Evolutionary conservation across 2,113 vertebrate species (phyloP).

Genomic region (Oncorhynchus gorbuscha): DNA sequence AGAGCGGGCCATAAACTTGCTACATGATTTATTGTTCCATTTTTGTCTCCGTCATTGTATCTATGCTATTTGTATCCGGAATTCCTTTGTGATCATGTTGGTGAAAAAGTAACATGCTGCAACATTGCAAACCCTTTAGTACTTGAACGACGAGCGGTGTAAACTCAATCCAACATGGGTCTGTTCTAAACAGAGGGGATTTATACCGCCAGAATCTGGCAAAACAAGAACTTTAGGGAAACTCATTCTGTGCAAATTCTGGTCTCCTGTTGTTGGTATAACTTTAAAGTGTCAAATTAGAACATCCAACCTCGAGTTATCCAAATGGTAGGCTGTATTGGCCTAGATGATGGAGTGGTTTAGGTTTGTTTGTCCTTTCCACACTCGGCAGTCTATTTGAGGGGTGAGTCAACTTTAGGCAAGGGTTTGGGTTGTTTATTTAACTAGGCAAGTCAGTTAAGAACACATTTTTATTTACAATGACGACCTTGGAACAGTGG

Average conservation of each 20-base stretch:
- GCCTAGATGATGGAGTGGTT: constrained; percentile 51
- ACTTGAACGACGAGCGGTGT: constrained; percentile 4
- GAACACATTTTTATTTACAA: no score
- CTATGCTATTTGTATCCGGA: constrained; percentile 40
- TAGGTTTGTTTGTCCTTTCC: constrained; percentile 47
- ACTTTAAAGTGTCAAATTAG: constrained; percentile 3
- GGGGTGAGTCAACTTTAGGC: constrained; percentile 35
- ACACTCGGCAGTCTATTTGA: constrained; percentile 7
- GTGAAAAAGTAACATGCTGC: background rate
- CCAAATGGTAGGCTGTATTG: constrained; percentile 50
- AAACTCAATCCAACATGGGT: constrained; percentile 15
- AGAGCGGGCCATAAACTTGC: constrained; percentile 1
- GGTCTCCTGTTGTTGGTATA: constrained; percentile 41
- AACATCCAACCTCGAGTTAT: constrained; percentile 30
- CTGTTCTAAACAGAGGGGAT: background rate
- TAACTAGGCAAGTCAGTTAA: no score
- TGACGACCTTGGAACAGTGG: no score
- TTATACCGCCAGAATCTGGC: constrained; percentile 6
- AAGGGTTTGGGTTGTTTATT: constrained; percentile 22
- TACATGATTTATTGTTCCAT: constrained; percentile 13
- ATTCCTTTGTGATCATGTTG: constrained; percentile 11
- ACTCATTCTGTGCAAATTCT: constrained; percentile 38
- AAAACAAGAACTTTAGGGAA: constrained; percentile 49
- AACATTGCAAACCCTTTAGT: background rate
- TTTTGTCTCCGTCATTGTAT: constrained; percentile 10